Evolutionary conservation across 2,888 invertebrate species (phyloP).

Genomic region (Orthosia cruda): DNA sequence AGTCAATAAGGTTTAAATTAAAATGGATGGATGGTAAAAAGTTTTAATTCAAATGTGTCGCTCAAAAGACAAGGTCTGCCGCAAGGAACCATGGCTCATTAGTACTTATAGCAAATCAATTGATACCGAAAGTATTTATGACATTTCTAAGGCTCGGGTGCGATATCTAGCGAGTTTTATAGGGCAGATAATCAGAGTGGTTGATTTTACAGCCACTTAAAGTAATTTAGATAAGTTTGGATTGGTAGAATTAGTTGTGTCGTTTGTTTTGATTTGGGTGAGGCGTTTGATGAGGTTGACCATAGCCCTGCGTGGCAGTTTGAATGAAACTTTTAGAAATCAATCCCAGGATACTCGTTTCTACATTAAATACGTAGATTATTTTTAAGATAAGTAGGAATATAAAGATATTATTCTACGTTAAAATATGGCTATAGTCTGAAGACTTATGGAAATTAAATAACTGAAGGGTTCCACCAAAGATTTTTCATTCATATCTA

Average conservation of each 20-base stretch:
- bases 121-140: constrained; percentile 75
- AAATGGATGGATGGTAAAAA: constrained; percentile 20
- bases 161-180: constrained; percentile 60
- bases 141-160: constrained; percentile 52
- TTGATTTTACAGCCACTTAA: constrained; percentile 58
- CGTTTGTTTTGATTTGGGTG: constrained; percentile 55
- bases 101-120: constrained; percentile 81
- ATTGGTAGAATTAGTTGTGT: constrained; percentile 35
- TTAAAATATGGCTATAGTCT: too few species aligned
- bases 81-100: constrained; percentile 82
- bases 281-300: constrained; percentile 41
- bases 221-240: constrained; percentile 63
- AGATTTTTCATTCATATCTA: neutral
- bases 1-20: constrained; percentile 59
- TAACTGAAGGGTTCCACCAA: neutral
- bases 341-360: too few species aligned
- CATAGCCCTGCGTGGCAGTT: neutral
- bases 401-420: too few species aligned
- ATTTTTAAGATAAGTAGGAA: too few species aligned
- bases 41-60: constrained; percentile 73
- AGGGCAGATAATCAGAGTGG: constrained; percentile 53
- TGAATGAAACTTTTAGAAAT: neutral
- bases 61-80: constrained; percentile 77
- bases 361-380: too few species aligned
- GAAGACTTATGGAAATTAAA: neutral